Percentiles rank a stretch among this genome's conserved stretches.
These are phyloP conservation scores for Physeter macrocephalus DNA, from an alignment of 2,113 vertebrate species.

Conservation along the genomic window DNA sequence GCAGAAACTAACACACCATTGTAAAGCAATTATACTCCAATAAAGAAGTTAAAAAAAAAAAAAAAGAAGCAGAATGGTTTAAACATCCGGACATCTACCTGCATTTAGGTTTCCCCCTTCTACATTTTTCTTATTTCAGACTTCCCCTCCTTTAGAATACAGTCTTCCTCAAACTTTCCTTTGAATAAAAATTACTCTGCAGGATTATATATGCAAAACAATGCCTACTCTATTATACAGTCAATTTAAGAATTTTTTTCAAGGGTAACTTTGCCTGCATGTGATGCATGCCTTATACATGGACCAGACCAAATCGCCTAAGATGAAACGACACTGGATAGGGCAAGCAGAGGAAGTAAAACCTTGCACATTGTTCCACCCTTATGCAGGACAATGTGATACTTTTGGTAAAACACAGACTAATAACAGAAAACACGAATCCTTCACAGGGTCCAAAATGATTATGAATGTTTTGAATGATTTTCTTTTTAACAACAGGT, in stretches of 20 bases:
- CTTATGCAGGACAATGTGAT: not conserved
- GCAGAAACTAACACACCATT: too few relatives aligned
- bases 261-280: not conserved
- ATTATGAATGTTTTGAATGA: not conserved
- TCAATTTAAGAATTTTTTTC: not conserved
- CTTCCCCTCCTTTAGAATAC: not conserved
- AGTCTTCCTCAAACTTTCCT: not conserved
- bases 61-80: not conserved
- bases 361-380: not conserved
- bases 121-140: not conserved
- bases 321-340: not conserved
- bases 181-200: not conserved
- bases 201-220: not conserved
- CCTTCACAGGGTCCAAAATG: not conserved
- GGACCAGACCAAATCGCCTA: not conserved
- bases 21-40: too few relatives aligned
- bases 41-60: too few relatives aligned
- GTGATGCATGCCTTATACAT: not conserved
- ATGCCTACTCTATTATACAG: not conserved
- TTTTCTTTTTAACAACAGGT: not conserved
- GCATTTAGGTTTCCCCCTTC: not conserved
- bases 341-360: not conserved
- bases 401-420: not conserved
- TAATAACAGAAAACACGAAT: not conserved
- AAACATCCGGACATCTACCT: not conserved